A percentile compares a stretch with the other conserved stretches of the same genome.
Conservation (phyloP, 2,888 invertebrate species). For the Tipula lateralis region DNA sequence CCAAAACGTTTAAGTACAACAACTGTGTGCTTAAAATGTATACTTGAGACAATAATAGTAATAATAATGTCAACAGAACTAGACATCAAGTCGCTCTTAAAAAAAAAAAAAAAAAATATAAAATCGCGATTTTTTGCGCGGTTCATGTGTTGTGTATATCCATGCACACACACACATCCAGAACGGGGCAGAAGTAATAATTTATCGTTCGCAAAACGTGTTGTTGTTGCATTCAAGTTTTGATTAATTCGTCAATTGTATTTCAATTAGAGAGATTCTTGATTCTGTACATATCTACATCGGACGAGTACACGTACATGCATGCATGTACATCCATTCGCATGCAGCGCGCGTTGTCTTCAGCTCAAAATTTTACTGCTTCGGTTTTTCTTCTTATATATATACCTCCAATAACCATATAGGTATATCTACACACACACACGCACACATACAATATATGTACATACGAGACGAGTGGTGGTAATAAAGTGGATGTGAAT, state of each 20-base stretch:
- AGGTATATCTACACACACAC: no score
- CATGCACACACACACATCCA: no score
- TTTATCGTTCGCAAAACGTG: neutral
- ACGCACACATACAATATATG: neutral
- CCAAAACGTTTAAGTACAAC: neutral
- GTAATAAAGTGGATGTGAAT: neutral
- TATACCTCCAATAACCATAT: neutral
- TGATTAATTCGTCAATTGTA: constrained; percentile 24
- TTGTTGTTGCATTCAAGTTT: neutral
- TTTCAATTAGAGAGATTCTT: constrained; percentile 5
- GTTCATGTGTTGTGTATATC: neutral
- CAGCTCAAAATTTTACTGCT: neutral
- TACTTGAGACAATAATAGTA: constrained; percentile 24
- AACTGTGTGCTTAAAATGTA: neutral
- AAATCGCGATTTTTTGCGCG: neutral
- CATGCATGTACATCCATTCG: neutral
- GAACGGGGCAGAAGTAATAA: neutral
- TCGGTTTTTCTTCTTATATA: neutral
- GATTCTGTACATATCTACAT: neutral
- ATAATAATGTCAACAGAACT: constrained; percentile 19
- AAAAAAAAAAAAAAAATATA: neutral
- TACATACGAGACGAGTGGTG: neutral
- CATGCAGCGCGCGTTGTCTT: neutral
- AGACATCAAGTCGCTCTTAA: neutral
- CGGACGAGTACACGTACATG: neutral